These are phyloP conservation scores for Molossus alvarezi DNA, from an alignment of 2,797 vertebrate species.

Conservation along the genomic window DNA sequence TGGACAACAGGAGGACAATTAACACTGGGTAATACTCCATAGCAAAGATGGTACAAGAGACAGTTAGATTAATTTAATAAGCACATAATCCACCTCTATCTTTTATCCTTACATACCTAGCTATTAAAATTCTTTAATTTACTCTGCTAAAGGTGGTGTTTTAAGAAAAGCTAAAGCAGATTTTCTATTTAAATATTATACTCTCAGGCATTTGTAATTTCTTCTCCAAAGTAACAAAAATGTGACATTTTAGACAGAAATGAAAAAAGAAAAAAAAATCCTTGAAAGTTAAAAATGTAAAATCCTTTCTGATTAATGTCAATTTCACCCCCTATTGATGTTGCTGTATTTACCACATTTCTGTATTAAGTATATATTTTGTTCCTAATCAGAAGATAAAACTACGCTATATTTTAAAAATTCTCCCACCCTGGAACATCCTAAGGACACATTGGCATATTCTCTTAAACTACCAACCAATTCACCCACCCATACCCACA, in stretches of 20 bases:
- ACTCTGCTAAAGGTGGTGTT: background rate
- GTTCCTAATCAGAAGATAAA: slow-evolving; percentile 68
- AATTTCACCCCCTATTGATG: background rate
- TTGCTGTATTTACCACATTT: slow-evolving; percentile 32
- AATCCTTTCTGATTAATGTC: slow-evolving; percentile 16
- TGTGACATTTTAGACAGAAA: slow-evolving; percentile 47
- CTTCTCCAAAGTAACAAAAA: slow-evolving; percentile 43
- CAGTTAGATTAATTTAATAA: slow-evolving; percentile 24
- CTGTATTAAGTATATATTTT: background rate
- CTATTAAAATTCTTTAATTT: slow-evolving; percentile 30
- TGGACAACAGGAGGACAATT: slow-evolving; percentile 25
- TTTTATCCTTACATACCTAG: background rate
- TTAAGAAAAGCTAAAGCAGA: slow-evolving; percentile 51
- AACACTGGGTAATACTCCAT: background rate
- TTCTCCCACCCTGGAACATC: background rate
- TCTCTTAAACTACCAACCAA: background rate
- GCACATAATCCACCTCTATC: background rate
- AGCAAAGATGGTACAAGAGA: slow-evolving; percentile 1
- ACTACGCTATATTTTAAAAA: slow-evolving; percentile 51
- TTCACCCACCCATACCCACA: background rate
- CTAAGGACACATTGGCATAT: slow-evolving; percentile 6
- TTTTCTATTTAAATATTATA: slow-evolving; percentile 58
- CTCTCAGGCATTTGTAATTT: slow-evolving; percentile 44
- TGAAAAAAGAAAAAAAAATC: background rate
- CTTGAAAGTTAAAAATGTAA: slow-evolving; percentile 40